Evolutionary conservation across 2,797 vertebrate species (phyloP), one percentile per base, ranked within the genome.

Genomic region (Sebastes umbrosus): DNA sequence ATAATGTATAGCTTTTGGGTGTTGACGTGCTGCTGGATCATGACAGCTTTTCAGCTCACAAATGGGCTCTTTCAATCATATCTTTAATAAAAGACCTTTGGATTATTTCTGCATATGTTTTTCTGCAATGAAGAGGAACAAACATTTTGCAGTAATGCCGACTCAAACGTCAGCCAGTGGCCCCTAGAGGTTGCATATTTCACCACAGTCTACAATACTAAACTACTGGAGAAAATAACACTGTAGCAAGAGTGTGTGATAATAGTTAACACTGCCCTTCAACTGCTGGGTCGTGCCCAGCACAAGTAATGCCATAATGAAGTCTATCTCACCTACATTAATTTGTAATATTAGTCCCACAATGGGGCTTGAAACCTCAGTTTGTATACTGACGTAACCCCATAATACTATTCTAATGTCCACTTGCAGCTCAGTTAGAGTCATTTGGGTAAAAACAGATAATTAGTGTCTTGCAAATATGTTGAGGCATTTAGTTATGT

Each of bases 1-100:
- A 92, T 92, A 89, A 90, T 92, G 88, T 80, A 91, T 83, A 18
- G 83, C 72, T 80, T 69, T 65, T 62, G 60, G 70, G 85, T 85
- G 86, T 74, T 79, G 76, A 84, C 60, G 27, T 75, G 76, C 84
- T 63, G 84, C 86, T 22, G 73, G 73, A 82, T 87, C 83, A 65
- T 75, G 79, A 80, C 70, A 69, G 78, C 29, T 80, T 75, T 76
- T 73, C 79, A 79, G 63, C 67, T 67, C 54, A 63, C 16, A 57
- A 65, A 86, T 20, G 5, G 34, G n/a, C 55, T 66, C 67, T 79
- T 76, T 75, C 70, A 71, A 31, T 65, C 22, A 0, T 22, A 55
- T 60, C 59, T 73, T 76, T 75, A 70, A 78, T 74, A 58, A 71
- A 50, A 84, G 74, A 57, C 22, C 12, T 74, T 31, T 65, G 31